Base-by-base conservation (phyloP, 2,797 vertebrate genomes). In the Allobates femoralis region DNA sequence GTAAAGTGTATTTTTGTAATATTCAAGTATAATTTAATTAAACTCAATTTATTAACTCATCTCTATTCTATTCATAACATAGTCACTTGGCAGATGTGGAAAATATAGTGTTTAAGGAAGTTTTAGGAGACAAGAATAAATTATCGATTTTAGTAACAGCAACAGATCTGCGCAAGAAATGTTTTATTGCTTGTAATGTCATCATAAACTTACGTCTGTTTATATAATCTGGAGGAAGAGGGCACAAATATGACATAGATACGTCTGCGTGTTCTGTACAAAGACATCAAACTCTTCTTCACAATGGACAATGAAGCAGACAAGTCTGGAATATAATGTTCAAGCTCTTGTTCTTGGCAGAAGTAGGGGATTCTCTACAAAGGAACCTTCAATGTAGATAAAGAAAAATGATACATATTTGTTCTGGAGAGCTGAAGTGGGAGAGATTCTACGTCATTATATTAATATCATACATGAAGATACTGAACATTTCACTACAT, bases 321-420 rank as follows among this genome's bases (percentile, higher is more conserved):
- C 62, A 71, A 56, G 51, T 30, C 67, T 83, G 66, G 67, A 83
- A 83, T 83, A 78, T 2, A 2, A 41, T 69, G 60, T 85, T 78
- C 74, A 51, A 41, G 23, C 21, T 66, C 30, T 28, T 79, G 76
- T 79, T 53, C 62, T 79, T 85, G 83, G 84, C 76, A 79, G 50
- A 58, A 28, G 10, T 14, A 11, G 18, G 3, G 67, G 12, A 62
- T 30, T 60, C 79, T 67, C 30, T 23, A 19, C 37, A 50, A 51
- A 18, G 21, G 32, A 74, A 26, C 10, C 21, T 15, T 58, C 10
- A 73, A 26, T 3, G 26, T 30, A 85, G 77, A 80, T 80, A 62
- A 74, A 73, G 71, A 26, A 69, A n/a, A 56, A 19, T 30, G 53
- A 12, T 32, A 16, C n/a, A 71, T 3, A 46, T 46, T 46, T 81